Percentiles rank a stretch among this genome's conserved stretches.
phyloP scores from a whole-genome alignment of 2,797 vertebrate species.

The Centropyge bicolor region DNA sequence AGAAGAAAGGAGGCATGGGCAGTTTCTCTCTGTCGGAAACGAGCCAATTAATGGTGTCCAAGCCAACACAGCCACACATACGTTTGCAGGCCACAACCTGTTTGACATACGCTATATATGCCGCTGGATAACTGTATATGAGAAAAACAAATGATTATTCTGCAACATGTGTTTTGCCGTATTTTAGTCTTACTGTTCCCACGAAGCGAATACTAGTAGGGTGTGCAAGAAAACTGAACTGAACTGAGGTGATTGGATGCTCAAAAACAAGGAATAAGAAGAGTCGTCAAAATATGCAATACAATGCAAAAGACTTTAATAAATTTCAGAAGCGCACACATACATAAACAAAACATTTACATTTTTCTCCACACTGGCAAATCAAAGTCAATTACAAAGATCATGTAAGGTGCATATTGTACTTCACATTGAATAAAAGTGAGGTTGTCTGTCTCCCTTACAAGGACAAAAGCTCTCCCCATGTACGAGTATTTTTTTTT shows the following conservation, averaged over 20 bases:
- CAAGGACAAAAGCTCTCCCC: constrained; percentile 76
- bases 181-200: constrained; percentile 32
- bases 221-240: constrained; percentile 31
- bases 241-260: constrained; percentile 36
- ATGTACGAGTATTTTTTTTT: constrained; percentile 65
- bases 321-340: constrained; percentile 90
- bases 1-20: constrained; percentile 7
- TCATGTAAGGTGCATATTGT: constrained; percentile 89
- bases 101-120: constrained; percentile 49
- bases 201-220: constrained; percentile 5
- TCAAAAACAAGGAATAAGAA: constrained; percentile 78
- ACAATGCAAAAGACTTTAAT: constrained; percentile 93
- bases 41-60: constrained; percentile 65
- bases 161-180: constrained; percentile 34
- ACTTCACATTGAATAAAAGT: constrained; percentile 88
- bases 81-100: constrained; percentile 37
- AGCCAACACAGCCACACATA: constrained; percentile 43
- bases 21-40: constrained; percentile 41
- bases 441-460: constrained; percentile 82
- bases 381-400: constrained; percentile 88
- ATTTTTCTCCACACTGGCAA: constrained; percentile 89
- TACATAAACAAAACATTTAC: constrained; percentile 90
- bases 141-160: constrained; percentile 49
- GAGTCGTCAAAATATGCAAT: constrained; percentile 84
- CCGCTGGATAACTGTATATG: constrained; percentile 34